phyloP scores from a whole-genome alignment of 1,140 invertebrate genomes.

The Bombus polaris region DNA sequence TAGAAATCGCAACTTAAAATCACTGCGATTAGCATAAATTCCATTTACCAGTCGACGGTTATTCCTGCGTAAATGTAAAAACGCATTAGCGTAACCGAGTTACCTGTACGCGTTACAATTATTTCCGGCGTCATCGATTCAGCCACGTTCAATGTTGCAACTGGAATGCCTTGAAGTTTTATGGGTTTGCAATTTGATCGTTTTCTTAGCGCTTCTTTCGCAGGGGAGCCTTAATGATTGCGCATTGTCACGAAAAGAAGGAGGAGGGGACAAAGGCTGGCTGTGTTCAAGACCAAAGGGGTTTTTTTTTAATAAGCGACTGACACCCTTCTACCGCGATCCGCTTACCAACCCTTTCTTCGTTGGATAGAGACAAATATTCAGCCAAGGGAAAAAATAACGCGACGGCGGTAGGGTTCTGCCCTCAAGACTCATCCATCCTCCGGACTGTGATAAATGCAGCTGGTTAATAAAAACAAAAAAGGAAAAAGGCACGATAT shows the following conservation, averaged over 20 bases:
- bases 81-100: not conserved
- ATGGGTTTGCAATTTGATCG: conserved; percentile 36
- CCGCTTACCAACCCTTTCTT: conserved; percentile 68
- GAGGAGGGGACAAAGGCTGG: conserved; percentile 58
- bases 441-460: conserved; percentile 68
- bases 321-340: conserved; percentile 66
- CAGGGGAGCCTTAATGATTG: conserved; percentile 64
- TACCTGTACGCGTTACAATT: not conserved
- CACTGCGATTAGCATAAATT: conserved; percentile 36
- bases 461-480: conserved; percentile 62
- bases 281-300: conserved; percentile 58
- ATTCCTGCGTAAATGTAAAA: not conserved
- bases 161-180: not conserved
- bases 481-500: not conserved
- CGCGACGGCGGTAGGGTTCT: conserved; percentile 45
- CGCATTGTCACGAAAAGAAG: conserved; percentile 62
- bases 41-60: not conserved
- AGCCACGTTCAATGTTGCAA: not conserved
- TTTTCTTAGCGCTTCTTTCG: conserved; percentile 34
- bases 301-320: conserved; percentile 70
- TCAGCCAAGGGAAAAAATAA: conserved; percentile 68
- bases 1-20: conserved; percentile 47
- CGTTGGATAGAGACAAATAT: conserved; percentile 68
- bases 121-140: not conserved
- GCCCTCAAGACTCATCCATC: conserved; percentile 59